phyloP scores from a whole-genome alignment of 2,888 invertebrate species.

The Heteromurus nitidus region DNA sequence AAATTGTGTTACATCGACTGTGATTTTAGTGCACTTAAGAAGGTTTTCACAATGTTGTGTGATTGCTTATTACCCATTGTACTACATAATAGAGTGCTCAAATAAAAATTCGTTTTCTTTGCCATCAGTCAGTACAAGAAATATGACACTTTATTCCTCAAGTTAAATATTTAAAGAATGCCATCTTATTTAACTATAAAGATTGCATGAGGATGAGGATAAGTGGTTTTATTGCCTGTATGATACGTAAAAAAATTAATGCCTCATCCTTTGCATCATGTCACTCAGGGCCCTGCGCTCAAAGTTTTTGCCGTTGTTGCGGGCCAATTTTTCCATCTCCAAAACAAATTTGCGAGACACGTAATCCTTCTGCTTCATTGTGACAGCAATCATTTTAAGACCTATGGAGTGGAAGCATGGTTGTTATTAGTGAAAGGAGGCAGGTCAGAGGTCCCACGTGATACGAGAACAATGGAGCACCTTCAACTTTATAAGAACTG shows the following conservation, averaged over 20 bases:
- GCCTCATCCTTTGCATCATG: too few relatives aligned
- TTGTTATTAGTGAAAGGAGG: not conserved
- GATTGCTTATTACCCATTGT: conserved; percentile 64
- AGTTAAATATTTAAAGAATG: too few relatives aligned
- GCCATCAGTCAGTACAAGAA: conserved; percentile 21
- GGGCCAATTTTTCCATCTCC: too few relatives aligned
- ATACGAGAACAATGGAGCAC: too few relatives aligned
- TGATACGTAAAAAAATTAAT: too few relatives aligned
- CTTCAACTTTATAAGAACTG: not conserved
- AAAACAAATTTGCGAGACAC: not conserved
- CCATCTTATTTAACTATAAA: too few relatives aligned
- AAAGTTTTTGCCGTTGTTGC: too few relatives aligned
- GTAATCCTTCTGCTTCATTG: not conserved
- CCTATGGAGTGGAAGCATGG: not conserved
- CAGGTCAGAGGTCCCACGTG: too few relatives aligned
- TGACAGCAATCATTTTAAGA: not conserved
- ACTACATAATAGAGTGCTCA: conserved; percentile 64
- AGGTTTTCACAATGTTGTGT: conserved; percentile 65
- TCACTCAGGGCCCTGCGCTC: too few relatives aligned
- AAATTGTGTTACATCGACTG: conserved; percentile 66
- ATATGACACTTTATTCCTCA: too few relatives aligned
- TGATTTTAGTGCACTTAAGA: conserved; percentile 67
- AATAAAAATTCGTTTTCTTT: conserved; percentile 60
- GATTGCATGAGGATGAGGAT: too few relatives aligned
- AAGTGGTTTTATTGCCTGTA: too few relatives aligned